A percentile compares a stretch with the other conserved stretches of the same genome.
Conservation (phyloP, 2,113 vertebrate species). For the Anser cygnoides region DNA sequence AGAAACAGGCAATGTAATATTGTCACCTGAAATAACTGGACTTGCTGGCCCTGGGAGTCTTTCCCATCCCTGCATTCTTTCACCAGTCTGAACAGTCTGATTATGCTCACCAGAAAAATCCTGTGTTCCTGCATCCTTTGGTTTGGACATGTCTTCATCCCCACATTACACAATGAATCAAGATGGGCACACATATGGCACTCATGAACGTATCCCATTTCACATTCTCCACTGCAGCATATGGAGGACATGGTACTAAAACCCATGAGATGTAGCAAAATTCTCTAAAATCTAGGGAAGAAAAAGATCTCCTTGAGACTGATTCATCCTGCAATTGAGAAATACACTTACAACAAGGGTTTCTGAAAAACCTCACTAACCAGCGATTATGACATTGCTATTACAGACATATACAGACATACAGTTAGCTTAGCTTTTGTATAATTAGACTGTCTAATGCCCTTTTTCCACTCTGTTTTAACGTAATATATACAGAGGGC, state of each 20-base stretch:
- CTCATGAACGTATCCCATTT: fast-evolving
- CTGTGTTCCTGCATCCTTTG: fast-evolving
- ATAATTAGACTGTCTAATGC: not conserved
- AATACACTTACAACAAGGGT: not conserved
- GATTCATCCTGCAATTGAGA: not conserved
- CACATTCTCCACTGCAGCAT: not conserved
- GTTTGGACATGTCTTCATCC: not conserved
- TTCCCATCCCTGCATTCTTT: not conserved
- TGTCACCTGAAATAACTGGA: not conserved
- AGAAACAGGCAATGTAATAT: not conserved
- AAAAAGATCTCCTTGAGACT: not conserved
- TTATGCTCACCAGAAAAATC: not conserved
- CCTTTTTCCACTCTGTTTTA: not conserved
- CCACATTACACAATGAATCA: not conserved
- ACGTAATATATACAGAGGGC: not conserved
- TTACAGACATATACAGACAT: not conserved
- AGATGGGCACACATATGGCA: not conserved
- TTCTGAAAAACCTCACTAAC: not conserved
- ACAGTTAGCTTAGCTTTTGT: not conserved
- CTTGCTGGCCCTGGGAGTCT: not conserved
- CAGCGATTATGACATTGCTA: not conserved
- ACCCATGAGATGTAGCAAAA: not conserved
- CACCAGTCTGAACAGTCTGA: not conserved
- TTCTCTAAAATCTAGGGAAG: not conserved
- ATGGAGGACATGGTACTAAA: not conserved